A percentile compares a stretch with the other conserved stretches of the same genome.
phyloP scores from a whole-genome alignment of 1,140 invertebrate genomes.

The Hyphantria cunea region DNA sequence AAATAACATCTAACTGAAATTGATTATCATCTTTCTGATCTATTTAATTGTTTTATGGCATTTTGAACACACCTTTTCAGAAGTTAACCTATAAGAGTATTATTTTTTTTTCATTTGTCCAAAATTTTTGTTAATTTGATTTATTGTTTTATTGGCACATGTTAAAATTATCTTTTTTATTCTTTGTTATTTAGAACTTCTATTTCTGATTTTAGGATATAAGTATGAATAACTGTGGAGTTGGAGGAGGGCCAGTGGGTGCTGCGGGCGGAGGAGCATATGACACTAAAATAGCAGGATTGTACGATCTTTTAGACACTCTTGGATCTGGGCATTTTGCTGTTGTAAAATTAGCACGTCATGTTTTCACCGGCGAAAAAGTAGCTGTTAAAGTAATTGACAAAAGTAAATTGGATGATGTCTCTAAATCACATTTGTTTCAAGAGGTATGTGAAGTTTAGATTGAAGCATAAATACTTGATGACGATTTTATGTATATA shows the following conservation, averaged over 20 bases:
- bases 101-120: too few relatives aligned
- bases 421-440: slow-evolving; percentile 98
- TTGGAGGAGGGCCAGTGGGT: slow-evolving; percentile 52
- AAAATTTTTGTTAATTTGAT: too few relatives aligned
- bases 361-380: slow-evolving; percentile 99
- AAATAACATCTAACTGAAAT: too few relatives aligned
- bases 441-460: slow-evolving; percentile 88
- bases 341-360: slow-evolving; percentile 98
- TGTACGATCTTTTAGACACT: slow-evolving; percentile 98
- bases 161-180: too few relatives aligned
- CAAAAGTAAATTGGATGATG: slow-evolving; percentile 98
- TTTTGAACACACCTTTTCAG: too few relatives aligned
- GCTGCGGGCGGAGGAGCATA: slow-evolving; percentile 75
- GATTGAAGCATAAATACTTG: too few relatives aligned
- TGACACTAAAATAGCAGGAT: slow-evolving; percentile 96
- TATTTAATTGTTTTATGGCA: too few relatives aligned
- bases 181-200: too few relatives aligned
- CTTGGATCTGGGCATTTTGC: slow-evolving; percentile 98
- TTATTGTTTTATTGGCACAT: too few relatives aligned
- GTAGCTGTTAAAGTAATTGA: slow-evolving; percentile 98
- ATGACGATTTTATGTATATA: too few relatives aligned
- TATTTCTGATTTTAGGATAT: neutral
- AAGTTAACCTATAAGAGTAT: too few relatives aligned
- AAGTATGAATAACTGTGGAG: slow-evolving; percentile 71
- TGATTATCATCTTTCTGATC: too few relatives aligned